Evolutionary conservation across 1,140 invertebrate species (phyloP), one percentile per base, ranked within the genome.

Genomic region (Bilobella aurantiaca): DNA sequence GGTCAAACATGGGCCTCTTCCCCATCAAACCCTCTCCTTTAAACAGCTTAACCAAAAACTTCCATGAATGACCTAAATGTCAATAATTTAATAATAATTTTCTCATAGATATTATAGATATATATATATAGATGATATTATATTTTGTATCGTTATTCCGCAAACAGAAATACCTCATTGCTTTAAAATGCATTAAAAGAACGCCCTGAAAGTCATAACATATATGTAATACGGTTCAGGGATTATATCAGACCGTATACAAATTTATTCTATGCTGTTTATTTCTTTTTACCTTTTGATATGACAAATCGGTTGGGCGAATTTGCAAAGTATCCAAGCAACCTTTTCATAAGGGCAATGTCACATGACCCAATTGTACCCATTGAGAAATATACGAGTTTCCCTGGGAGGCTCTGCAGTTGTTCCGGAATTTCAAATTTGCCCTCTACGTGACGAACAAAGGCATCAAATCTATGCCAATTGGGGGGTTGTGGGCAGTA

Each of bases 321-420:
- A 14, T 56, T 56, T 5, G 49, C 49, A 5, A 56, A 12, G 23
- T 14, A n/a, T 23, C 49, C 49, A 56, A 56, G 12, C 21, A 56
- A 23, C 21, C 21, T 56, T 23, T 25, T 23, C 49, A 56, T 56
- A 14, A 56, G 21, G 5, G 14, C 5, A 14, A 56, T n/a, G 14
- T 23, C 49, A 5, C 12, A 56, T 5, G 12, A 56, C 23, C 49
- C 49, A 56, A 56, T 56, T 56, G 49, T 12, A 14, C 49, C 49
- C 49, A 56, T 56, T 56, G 49, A 56, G 23, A 56, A 56, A 56
- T 56, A 56, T n/a, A 56, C 23, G 5, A 56, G 23, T 56, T 56
- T 56, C 23, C 49, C 49, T 12, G 49, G 49, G 12, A 5, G 3
- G 25, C 3, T 56, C 21, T 56, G 12, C 21, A 56, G 23, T 56